phyloP scores from a whole-genome alignment of 2,797 vertebrate species.

The Acridotheres tristis region DNA sequence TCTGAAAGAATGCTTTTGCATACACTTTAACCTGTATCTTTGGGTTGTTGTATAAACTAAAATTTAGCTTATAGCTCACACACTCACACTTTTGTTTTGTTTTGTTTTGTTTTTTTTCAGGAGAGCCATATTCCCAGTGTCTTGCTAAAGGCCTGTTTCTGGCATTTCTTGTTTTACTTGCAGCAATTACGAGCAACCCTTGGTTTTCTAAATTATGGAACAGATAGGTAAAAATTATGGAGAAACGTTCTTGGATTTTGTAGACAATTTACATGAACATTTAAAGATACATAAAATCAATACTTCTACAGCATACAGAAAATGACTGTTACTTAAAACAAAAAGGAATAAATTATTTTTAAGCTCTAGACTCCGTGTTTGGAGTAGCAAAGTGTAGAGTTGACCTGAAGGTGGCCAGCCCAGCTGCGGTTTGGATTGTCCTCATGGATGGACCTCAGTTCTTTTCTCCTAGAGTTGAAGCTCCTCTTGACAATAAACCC shows the following conservation, averaged over 20 bases:
- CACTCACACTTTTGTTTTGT: not conserved
- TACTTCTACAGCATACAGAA: not conserved
- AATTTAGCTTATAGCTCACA: not conserved
- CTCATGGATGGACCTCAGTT: not conserved
- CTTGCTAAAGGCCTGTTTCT: constrained; percentile 88
- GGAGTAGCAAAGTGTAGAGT: not conserved
- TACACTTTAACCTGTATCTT: not conserved
- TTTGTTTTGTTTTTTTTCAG: constrained; percentile 59
- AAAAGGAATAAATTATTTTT: not conserved
- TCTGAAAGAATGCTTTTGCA: not conserved
- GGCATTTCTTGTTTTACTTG: constrained; percentile 79
- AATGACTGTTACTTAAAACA: not conserved
- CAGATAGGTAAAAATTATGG: not conserved
- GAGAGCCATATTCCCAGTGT: constrained; percentile 84
- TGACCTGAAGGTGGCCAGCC: not conserved
- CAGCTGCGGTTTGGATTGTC: no score
- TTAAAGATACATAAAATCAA: not conserved
- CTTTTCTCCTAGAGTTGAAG: not conserved
- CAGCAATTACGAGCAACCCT: constrained; percentile 80
- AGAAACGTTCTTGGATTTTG: not conserved
- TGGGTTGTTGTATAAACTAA: not conserved
- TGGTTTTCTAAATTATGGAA: constrained; percentile 80
- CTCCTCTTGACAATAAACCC: not conserved
- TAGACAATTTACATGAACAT: not conserved
- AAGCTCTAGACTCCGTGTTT: not conserved